Percentiles rank a stretch among this genome's conserved stretches.
These are phyloP conservation scores for Achroia grisella DNA, from an alignment of 1,140 invertebrate genomes.

Conservation along the genomic window DNA sequence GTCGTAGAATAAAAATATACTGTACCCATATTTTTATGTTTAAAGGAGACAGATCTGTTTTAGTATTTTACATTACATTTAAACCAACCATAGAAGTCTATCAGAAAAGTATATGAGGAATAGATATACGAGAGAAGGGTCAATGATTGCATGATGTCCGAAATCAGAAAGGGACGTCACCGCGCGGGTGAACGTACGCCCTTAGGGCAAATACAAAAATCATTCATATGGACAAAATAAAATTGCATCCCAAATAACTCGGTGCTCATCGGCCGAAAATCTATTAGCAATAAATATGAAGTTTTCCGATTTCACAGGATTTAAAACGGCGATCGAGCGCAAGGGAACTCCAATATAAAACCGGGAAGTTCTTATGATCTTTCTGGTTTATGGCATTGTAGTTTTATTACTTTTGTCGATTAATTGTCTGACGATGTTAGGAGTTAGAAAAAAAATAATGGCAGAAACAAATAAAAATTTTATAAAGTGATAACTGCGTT, in stretches of 20 bases:
- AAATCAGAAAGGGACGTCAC: slow-evolving; percentile 36
- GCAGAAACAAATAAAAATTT: too few relatives aligned
- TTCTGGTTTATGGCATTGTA: slow-evolving; percentile 50
- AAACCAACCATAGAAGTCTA: slow-evolving; percentile 22
- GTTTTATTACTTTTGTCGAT: slow-evolving; percentile 35
- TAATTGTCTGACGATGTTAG: slow-evolving; percentile 1
- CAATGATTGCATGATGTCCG: slow-evolving; percentile 43
- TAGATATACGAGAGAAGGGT: too few relatives aligned
- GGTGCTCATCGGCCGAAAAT: slow-evolving; percentile 67
- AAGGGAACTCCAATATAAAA: slow-evolving; percentile 39
- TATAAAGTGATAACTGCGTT: too few relatives aligned
- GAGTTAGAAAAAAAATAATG: neutral
- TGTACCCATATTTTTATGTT: too few relatives aligned
- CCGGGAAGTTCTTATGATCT: slow-evolving; percentile 51
- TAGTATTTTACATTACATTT: neutral
- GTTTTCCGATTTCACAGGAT: slow-evolving; percentile 70
- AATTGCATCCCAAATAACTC: slow-evolving; percentile 71
- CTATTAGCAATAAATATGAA: slow-evolving; percentile 74
- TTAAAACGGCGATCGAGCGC: slow-evolving; percentile 52
- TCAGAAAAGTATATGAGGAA: slow-evolving; percentile 8
- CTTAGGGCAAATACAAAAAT: slow-evolving; percentile 65
- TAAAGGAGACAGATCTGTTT: too few relatives aligned
- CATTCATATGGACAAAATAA: slow-evolving; percentile 73
- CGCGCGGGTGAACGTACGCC: slow-evolving; percentile 20
- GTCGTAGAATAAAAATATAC: too few relatives aligned